Conservation (phyloP, 2,113 vertebrate species). For the Nycticryphes semicollaris region DNA sequence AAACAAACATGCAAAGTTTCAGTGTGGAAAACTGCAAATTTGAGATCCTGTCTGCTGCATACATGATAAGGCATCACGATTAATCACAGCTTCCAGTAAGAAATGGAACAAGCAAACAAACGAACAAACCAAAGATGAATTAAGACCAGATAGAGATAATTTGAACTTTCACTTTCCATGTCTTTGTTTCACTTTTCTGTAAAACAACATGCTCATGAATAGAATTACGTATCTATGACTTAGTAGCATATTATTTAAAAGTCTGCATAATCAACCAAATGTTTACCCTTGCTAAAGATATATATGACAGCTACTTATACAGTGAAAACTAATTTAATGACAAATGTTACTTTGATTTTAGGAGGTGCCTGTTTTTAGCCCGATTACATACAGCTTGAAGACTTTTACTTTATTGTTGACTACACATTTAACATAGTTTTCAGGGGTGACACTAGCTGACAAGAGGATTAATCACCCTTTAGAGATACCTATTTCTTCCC, state of each 20-base stretch:
- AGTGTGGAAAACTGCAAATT: not conserved
- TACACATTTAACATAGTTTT: not conserved
- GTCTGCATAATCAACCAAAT: not conserved
- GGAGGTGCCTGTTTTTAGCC: not conserved
- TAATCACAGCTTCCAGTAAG: not conserved
- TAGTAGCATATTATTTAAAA: not conserved
- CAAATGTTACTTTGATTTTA: not conserved
- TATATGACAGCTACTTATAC: rapidly evolving
- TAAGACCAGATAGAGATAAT: not conserved
- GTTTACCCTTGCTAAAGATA: not conserved
- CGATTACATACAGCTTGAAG: not conserved
- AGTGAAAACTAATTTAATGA: not conserved
- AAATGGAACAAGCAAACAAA: not conserved
- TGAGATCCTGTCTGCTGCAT: not conserved
- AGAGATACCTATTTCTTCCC: not conserved
- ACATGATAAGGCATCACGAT: not conserved
- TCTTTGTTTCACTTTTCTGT: not conserved
- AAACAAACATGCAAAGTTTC: not conserved
- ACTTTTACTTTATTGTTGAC: not conserved
- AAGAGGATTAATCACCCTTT: not conserved
- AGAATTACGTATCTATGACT: not conserved
- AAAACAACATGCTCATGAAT: not conserved
- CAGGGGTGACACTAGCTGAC: rapidly evolving
- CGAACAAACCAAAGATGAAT: not conserved
- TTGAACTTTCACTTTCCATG: not conserved